Conservation (phyloP, 2,888 invertebrate species). For the Yponomeuta sedellus region DNA sequence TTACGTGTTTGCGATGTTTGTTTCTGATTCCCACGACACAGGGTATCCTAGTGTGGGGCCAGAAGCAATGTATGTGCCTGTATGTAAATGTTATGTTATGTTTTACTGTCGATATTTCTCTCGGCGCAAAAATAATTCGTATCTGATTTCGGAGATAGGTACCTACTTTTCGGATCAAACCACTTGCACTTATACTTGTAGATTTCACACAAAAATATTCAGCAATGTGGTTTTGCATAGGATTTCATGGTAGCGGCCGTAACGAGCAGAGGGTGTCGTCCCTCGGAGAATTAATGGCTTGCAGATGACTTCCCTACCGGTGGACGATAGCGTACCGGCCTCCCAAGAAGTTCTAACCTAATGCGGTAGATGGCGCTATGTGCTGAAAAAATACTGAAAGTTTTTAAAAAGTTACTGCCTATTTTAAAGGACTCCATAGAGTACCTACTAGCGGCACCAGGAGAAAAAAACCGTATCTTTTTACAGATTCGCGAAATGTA, state of each 20-base stretch:
- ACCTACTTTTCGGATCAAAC: not conserved
- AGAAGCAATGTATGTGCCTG: no score
- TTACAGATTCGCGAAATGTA: no score
- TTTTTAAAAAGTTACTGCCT: no score
- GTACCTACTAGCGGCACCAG: no score
- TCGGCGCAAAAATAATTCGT: not conserved
- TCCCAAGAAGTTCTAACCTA: constrained; percentile 35
- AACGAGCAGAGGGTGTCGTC: constrained; percentile 46
- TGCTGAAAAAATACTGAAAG: constrained; percentile 13
- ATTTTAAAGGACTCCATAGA: no score
- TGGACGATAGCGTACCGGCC: constrained; percentile 21
- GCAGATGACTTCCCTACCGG: constrained; percentile 37
- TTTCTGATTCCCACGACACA: no score
- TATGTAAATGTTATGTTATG: no score
- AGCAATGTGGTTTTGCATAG: not conserved
- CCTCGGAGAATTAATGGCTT: constrained; percentile 71
- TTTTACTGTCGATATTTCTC: no score
- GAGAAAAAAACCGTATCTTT: no score
- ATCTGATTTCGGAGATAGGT: not conserved
- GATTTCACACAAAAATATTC: not conserved
- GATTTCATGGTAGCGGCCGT: constrained; percentile 44
- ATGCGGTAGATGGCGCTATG: constrained; percentile 52
- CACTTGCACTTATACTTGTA: not conserved
- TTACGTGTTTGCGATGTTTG: no score
- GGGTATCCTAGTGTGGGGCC: no score